Percentiles rank a stretch among this genome's conserved stretches.
phyloP scores from a whole-genome alignment of 2,797 vertebrate species.

The Pristis pectinata region DNA sequence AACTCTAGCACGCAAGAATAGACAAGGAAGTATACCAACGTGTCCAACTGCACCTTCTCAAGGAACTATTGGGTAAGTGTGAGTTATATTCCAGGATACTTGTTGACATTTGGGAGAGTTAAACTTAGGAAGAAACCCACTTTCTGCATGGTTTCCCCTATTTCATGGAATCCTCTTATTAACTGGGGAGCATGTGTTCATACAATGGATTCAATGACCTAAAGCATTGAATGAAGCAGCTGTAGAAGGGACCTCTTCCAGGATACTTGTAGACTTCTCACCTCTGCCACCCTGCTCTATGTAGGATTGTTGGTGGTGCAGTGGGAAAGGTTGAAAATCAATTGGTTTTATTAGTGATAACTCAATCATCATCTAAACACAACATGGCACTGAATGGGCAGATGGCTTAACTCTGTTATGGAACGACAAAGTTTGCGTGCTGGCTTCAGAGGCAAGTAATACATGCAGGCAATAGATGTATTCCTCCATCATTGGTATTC shows the following conservation, averaged over 20 bases:
- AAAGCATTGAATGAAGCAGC: neutral
- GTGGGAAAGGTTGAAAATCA: neutral
- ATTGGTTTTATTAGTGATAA: neutral
- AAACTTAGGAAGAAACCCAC: neutral
- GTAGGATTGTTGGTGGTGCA: neutral
- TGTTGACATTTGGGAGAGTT: neutral
- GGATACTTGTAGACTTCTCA: neutral
- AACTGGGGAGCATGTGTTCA: neutral
- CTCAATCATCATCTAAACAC: neutral
- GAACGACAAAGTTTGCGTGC: neutral
- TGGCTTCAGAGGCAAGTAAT: too few species aligned
- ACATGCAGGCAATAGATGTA: too few species aligned
- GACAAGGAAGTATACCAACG: neutral
- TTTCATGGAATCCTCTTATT: neutral
- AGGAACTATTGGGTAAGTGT: constrained; percentile 31
- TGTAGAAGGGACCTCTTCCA: neutral
- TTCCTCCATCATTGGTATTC: too few species aligned
- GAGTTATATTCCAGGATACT: neutral
- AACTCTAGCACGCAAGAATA: constrained; percentile 4
- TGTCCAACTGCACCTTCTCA: neutral
- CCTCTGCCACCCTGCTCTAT: neutral
- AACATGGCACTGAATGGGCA: neutral
- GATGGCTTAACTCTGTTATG: neutral
- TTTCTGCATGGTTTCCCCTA: neutral
- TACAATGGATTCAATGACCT: neutral